Conservation (phyloP, 2,888 invertebrate genomes). For the Miltochrista miniata region DNA sequence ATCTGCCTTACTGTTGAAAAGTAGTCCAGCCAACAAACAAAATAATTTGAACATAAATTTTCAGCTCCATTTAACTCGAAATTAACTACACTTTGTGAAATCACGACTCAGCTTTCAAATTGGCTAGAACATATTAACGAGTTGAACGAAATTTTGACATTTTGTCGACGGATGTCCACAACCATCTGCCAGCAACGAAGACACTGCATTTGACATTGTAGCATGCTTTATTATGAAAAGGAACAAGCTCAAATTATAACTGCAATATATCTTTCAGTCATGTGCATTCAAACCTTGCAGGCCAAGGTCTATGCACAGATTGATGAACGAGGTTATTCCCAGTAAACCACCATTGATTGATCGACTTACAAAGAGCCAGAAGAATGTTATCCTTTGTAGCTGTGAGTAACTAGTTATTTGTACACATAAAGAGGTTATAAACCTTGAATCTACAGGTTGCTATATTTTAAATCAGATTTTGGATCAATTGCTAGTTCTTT, state of each 20-base stretch:
- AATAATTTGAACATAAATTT: not conserved
- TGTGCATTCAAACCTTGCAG: conserved; percentile 51
- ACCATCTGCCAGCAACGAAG: conserved; percentile 37
- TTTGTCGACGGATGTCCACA: conserved; percentile 37
- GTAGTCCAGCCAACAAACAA: no score
- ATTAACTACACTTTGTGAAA: conserved; percentile 20
- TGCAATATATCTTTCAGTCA: conserved; percentile 54
- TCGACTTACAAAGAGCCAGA: conserved; percentile 26
- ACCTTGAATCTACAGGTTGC: conserved; percentile 15
- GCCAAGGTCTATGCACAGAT: conserved; percentile 57
- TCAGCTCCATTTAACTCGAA: conserved; percentile 14
- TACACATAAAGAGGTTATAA: conserved; percentile 16
- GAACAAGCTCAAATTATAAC: conserved; percentile 50
- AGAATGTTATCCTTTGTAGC: conserved; percentile 11
- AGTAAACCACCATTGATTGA: conserved; percentile 37
- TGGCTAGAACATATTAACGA: conserved; percentile 43
- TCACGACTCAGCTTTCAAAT: conserved; percentile 30
- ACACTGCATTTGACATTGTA: conserved; percentile 51
- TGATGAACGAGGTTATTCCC: conserved; percentile 57
- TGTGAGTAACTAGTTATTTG: conserved; percentile 27
- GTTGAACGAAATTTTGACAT: conserved; percentile 40
- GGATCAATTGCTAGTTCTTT: not conserved
- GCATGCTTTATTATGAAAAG: conserved; percentile 51
- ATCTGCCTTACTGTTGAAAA: not conserved
- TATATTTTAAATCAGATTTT: not conserved